Evolutionary conservation across 2,113 vertebrate species (phyloP).

Genomic region (Sigmodon hispidus): DNA sequence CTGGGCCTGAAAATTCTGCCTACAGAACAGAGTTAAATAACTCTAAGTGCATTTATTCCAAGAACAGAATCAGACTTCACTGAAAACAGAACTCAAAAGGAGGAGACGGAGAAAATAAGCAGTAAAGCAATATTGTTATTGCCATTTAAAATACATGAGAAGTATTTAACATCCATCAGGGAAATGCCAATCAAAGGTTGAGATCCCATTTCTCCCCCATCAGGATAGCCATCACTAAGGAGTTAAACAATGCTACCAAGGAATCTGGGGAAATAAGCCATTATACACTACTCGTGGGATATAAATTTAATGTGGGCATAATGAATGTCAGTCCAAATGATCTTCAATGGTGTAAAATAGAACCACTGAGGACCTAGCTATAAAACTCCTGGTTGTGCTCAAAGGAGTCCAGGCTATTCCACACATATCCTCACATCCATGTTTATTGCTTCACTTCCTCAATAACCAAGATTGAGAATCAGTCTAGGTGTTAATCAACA

Average conservation of each 20-base stretch:
- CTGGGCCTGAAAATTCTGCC: too few relatives aligned
- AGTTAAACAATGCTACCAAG: background rate
- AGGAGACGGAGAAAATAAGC: background rate
- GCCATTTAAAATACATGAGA: background rate
- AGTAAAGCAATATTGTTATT: background rate
- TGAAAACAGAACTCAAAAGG: background rate
- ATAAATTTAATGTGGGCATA: background rate
- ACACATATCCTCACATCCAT: background rate
- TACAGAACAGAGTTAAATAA: background rate
- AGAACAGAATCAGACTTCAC: background rate
- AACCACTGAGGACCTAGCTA: background rate
- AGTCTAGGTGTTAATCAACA: background rate
- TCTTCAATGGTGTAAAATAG: background rate
- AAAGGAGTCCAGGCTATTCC: background rate
- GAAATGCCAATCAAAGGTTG: background rate
- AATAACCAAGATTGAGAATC: background rate
- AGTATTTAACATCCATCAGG: background rate
- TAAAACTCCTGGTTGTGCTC: background rate
- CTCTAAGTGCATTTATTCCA: background rate
- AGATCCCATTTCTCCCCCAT: background rate
- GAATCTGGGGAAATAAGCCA: background rate
- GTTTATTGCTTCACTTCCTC: too few relatives aligned
- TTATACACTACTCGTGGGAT: background rate
- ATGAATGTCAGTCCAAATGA: background rate
- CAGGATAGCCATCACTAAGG: background rate